Evolutionary conservation across 2,113 vertebrate species (phyloP).

Genomic region (Leucopternis melanops): DNA sequence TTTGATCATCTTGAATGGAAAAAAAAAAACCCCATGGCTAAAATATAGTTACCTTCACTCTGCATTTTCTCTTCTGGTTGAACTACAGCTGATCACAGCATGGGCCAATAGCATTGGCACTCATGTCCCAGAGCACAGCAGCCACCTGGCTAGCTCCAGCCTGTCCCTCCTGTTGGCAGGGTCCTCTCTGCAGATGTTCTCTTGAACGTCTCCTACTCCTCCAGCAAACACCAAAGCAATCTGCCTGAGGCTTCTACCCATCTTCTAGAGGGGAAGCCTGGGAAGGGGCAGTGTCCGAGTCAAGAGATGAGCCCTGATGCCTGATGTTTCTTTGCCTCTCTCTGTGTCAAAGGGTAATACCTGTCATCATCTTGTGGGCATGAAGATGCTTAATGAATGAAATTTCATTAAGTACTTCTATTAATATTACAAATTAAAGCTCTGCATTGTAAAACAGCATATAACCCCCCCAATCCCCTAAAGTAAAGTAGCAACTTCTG

Average conservation of each 20-base stretch:
- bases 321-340: background rate
- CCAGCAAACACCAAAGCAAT: background rate
- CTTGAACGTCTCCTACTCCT: background rate
- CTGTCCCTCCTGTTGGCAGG: background rate
- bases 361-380: background rate
- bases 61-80: background rate
- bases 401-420: background rate
- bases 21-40: background rate
- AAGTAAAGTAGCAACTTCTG: background rate
- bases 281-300: background rate
- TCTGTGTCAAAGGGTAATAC: background rate
- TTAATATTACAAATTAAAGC: background rate
- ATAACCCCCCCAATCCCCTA: background rate
- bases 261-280: background rate
- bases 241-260: background rate
- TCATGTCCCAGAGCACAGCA: background rate
- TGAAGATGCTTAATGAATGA: background rate
- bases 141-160: background rate
- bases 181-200: background rate
- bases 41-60: background rate
- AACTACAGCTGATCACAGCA: background rate
- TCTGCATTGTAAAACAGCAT: background rate
- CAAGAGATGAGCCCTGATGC: background rate
- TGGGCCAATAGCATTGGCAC: background rate
- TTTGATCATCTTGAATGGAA: background rate